Conservation (phyloP, 2,888 invertebrate genomes). For the Palloptera scutellata region DNA sequence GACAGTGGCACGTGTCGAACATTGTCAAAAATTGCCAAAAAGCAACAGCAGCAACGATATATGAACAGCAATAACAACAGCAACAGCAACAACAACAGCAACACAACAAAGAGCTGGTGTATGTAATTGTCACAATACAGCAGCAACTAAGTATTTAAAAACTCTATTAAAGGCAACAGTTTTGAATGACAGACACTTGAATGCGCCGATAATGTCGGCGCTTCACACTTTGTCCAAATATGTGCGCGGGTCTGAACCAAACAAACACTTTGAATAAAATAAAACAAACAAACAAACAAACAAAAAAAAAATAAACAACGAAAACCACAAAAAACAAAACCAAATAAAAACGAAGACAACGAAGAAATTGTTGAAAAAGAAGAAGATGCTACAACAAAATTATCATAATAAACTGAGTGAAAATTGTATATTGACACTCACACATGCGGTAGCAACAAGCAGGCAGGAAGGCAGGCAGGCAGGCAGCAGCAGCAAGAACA, state of each 20-base stretch:
- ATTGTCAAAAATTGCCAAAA: slow-evolving; percentile 38
- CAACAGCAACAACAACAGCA: slow-evolving; percentile 8
- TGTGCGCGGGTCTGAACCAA: no score
- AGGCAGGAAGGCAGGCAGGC: no score
- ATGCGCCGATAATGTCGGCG: slow-evolving; percentile 14
- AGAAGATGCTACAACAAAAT: slow-evolving; percentile 16
- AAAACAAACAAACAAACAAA: slow-evolving; percentile 18
- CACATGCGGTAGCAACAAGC: no score
- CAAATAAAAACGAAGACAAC: neutral
- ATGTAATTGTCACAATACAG: neutral
- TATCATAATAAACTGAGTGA: slow-evolving; percentile 40
- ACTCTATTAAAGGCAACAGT: slow-evolving; percentile 23
- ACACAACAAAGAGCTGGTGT: slow-evolving; percentile 9
- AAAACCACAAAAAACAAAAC: slow-evolving; percentile 8
- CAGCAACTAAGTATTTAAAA: slow-evolving; percentile 30
- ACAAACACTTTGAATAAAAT: slow-evolving; percentile 6
- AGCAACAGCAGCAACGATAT: slow-evolving; percentile 22
- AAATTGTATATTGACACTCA: neutral
- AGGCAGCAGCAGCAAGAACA: no score
- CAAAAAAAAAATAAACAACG: neutral
- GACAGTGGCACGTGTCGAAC: neutral
- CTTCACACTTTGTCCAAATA: slow-evolving; percentile 16
- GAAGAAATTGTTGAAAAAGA: no score
- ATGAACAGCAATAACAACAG: slow-evolving; percentile 23
- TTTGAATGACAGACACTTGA: slow-evolving; percentile 16